A percentile compares a stretch with the other conserved stretches of the same genome.
Evolutionary conservation across 2,797 vertebrate species (phyloP).

Genomic region (Betta splendens): DNA sequence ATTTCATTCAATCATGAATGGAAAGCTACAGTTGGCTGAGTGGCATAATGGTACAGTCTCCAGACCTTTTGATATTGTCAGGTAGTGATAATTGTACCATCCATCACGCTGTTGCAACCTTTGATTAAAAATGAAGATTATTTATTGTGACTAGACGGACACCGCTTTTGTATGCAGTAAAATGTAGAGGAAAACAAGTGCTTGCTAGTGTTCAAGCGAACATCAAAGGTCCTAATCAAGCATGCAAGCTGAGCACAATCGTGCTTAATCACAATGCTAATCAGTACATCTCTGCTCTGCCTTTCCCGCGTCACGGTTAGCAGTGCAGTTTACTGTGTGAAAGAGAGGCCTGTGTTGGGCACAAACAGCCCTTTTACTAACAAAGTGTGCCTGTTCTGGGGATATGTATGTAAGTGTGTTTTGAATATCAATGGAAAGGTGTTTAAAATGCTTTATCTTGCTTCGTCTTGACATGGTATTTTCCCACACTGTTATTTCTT

Average conservation of each 20-base stretch:
- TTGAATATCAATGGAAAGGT: conserved; percentile 60
- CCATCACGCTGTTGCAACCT: not conserved
- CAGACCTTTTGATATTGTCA: not conserved
- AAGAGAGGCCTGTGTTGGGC: conserved; percentile 71
- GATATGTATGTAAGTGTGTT: conserved; percentile 35
- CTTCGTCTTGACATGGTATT: conserved; percentile 33
- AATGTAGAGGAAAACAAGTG: conserved; percentile 9
- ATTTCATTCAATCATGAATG: not conserved
- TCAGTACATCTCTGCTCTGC: conserved; percentile 64
- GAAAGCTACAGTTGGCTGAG: not conserved
- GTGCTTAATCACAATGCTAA: conserved; percentile 73
- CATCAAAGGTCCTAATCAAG: conserved; percentile 59
- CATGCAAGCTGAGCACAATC: conserved; percentile 50
- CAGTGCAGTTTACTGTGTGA: conserved; percentile 56
- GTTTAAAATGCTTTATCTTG: conserved; percentile 33
- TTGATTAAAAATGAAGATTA: not conserved
- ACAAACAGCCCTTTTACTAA: conserved; percentile 71
- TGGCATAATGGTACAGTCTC: not conserved
- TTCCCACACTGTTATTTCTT: conserved; percentile 72
- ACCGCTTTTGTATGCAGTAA: not conserved
- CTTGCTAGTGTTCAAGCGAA: conserved; percentile 42
- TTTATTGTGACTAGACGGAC: conserved; percentile 5
- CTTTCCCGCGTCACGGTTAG: conserved; percentile 31
- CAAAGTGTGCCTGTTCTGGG: conserved; percentile 43
- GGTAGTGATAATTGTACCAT: not conserved